These are phyloP conservation scores for Gnathonemus echidnorhynchus DNA, from an alignment of 2,113 vertebrate genomes.

Conservation along the genomic window DNA sequence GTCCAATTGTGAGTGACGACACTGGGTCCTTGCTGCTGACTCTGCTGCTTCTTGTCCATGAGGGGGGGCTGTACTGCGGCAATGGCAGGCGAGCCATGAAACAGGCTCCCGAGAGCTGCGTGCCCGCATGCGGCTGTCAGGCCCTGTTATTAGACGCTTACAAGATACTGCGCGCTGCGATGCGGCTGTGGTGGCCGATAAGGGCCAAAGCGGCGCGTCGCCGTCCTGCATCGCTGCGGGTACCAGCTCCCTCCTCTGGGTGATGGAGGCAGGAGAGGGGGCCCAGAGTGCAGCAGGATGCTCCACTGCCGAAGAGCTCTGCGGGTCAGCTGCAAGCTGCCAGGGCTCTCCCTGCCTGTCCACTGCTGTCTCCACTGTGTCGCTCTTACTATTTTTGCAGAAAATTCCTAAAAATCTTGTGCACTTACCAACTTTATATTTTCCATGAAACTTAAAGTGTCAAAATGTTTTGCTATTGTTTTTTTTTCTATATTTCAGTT, in stretches of 20 bases:
- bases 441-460: not conserved
- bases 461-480: not conserved
- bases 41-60: not conserved
- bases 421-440: not conserved
- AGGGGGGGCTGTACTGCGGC: not conserved
- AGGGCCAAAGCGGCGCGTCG: slow-evolving; percentile 11
- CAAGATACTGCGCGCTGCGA: not conserved
- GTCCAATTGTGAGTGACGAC: not conserved
- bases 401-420: not conserved
- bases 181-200: slow-evolving; percentile 39
- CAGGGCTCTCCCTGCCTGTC: not conserved
- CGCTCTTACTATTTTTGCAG: not conserved
- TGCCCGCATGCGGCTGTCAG: not conserved
- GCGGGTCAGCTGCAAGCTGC: not conserved
- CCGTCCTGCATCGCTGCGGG: not conserved
- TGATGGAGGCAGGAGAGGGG: not conserved
- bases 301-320: not conserved
- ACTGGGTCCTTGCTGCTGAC: not conserved
- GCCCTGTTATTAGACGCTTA: not conserved
- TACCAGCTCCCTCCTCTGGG: slow-evolving; percentile 12
- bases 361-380: not conserved
- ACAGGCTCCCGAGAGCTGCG: not conserved
- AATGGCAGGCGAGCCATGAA: not conserved
- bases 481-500: not conserved
- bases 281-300: not conserved